Evolutionary conservation across 2,797 vertebrate species (phyloP), one percentile per base, ranked within the genome.

Genomic region (Discoglossus pictus): DNA sequence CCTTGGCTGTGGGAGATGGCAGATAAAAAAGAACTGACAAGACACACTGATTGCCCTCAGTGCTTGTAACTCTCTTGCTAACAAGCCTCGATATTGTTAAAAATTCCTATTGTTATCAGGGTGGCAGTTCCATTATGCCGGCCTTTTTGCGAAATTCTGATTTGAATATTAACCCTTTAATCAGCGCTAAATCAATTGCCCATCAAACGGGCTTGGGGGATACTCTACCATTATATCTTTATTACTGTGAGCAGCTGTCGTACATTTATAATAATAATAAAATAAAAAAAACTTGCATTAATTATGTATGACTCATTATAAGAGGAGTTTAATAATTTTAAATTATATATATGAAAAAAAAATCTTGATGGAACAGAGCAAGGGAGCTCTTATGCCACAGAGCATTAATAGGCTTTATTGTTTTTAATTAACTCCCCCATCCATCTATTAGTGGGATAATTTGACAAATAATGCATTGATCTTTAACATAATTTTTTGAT

Each of bases 1-100:
- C 93, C 92, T 91, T 90, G 88, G 90, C 82, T 87, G 89, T 88
- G 87, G 88, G 87, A 92, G 91, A 92, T 90, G 89, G 89, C 92
- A 90, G 92, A 93, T 92, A 95, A 96, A 96, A 98, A 93, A 90
- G 89, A 91, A 92, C 90, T 93, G 93, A 95, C 93, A 93, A 94
- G 93, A 92, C 92, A 90, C 92, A 91, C 91, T 93, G 91, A 95
- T 95, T 94, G 92, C 94, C 93, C 92, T 93, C 91, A 92, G 88
- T 92, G 91, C 92, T 91, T 94, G 90, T 93, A 91, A 91, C 91
- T 91, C 86, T 86, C 83, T 86, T 90, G 85, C 92, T 95, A 96
- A 94, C 93, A 94, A 94, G 92, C 86, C 91, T 92, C 90, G 88
- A 91, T 93, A 94, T 95, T 95, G 93, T 96, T 90, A 92, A 91